Evolutionary conservation across 2,113 vertebrate genomes (phyloP).

Genomic region (Reinhardtius hippoglossoides): DNA sequence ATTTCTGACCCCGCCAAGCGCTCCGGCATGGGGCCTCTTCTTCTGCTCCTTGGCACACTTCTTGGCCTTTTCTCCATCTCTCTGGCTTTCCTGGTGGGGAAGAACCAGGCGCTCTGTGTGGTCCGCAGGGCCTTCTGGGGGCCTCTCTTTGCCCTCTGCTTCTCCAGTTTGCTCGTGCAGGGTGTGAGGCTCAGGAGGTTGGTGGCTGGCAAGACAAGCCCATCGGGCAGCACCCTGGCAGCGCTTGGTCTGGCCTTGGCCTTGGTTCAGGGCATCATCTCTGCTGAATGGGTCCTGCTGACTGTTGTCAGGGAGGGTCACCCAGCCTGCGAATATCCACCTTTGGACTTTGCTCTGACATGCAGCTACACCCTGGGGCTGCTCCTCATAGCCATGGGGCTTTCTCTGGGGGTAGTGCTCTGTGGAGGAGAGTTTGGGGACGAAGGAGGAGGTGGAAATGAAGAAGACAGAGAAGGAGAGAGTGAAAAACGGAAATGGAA

Average conservation of each 20-base stretch:
- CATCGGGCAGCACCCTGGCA: constrained; percentile 87
- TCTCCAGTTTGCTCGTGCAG: constrained; percentile 94
- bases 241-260: constrained; percentile 87
- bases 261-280: constrained; percentile 94
- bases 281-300: constrained; percentile 92
- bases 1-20: constrained; percentile 91
- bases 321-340: constrained; percentile 91
- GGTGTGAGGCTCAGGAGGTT: constrained; percentile 89
- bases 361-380: constrained; percentile 91
- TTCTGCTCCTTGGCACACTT: constrained; percentile 91
- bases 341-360: constrained; percentile 93
- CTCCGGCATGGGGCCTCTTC: constrained; percentile 89
- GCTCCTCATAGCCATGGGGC: constrained; percentile 84
- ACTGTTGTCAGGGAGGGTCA: constrained; percentile 91
- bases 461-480: constrained; percentile 77
- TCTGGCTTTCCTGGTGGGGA: constrained; percentile 92
- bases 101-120: constrained; percentile 88
- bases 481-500: constrained; percentile 88
- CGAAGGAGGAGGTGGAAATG: constrained; percentile 77
- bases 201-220: constrained; percentile 87
- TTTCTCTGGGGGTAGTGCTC: constrained; percentile 89
- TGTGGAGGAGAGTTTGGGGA: constrained; percentile 87
- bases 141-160: constrained; percentile 93
- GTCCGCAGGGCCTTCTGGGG: constrained; percentile 94
- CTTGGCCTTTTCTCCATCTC: constrained; percentile 93